Conservation (phyloP, 2,113 vertebrate species). For the Sylvia atricapilla region DNA sequence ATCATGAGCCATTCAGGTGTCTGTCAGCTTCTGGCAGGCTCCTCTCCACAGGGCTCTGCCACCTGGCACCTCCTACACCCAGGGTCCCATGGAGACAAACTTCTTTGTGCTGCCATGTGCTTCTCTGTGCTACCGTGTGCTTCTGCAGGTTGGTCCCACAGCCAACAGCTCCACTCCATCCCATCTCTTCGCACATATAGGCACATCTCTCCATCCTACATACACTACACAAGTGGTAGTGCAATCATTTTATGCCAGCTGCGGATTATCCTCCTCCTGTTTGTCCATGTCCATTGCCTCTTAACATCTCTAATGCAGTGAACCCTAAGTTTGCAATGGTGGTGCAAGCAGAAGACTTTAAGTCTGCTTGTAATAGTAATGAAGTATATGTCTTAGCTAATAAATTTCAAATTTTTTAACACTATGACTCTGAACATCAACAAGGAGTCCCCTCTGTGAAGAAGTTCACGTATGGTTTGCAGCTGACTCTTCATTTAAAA, state of each 20-base stretch:
- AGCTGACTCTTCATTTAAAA: not conserved
- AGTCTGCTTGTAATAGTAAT: not conserved
- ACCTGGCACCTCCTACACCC: not conserved
- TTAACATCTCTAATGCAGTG: not conserved
- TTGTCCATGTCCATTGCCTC: not conserved
- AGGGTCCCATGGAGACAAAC: not conserved
- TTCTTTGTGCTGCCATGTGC: not conserved
- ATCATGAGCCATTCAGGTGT: accelerated
- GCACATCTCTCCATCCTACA: not conserved
- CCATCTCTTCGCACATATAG: not conserved
- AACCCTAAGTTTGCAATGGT: not conserved
- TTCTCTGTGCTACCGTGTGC: not conserved
- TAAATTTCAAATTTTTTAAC: not conserved
- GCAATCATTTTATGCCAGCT: not conserved
- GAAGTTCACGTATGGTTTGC: not conserved
- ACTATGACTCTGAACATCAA: not conserved
- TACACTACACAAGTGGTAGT: not conserved
- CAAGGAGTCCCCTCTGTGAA: not conserved
- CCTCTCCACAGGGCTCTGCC: not conserved
- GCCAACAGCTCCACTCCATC: not conserved
- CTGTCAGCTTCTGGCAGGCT: not conserved
- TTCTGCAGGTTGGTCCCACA: not conserved
- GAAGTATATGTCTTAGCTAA: not conserved
- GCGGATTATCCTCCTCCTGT: not conserved
- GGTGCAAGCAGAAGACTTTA: not conserved